Conservation (phyloP, 2,113 vertebrate genomes). For the Mus spicilegus region DNA sequence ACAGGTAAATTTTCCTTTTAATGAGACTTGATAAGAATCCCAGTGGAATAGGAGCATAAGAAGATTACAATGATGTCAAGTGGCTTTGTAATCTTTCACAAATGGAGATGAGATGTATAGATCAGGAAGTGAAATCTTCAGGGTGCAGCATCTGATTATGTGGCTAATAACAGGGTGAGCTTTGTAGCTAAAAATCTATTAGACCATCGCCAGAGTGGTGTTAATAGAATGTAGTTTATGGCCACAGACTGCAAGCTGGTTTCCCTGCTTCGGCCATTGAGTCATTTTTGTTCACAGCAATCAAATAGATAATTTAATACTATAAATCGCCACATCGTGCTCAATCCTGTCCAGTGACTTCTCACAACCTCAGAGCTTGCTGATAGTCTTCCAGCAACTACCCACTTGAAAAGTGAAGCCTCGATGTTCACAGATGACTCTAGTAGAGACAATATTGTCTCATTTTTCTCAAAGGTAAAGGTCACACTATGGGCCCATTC, state of each 20-base stretch:
- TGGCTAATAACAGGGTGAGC: background rate
- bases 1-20: background rate
- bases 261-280: background rate
- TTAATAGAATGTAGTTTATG: background rate
- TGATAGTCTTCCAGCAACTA: background rate
- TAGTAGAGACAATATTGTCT: background rate
- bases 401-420: background rate
- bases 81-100: slow-evolving; percentile 23
- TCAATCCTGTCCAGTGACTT: background rate
- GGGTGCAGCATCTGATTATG: background rate
- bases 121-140: slow-evolving; percentile 16
- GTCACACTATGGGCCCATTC: background rate
- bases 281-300: background rate
- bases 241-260: too few species aligned
- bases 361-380: background rate
- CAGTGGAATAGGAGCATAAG: background rate
- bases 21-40: background rate
- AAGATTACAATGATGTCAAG: background rate
- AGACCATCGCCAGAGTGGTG: background rate
- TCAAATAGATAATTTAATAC: background rate
- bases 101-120: background rate
- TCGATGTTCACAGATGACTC: background rate
- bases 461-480: background rate
- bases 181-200: background rate
- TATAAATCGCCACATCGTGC: background rate